These are phyloP conservation scores for Yasuhikotakia modesta DNA, from an alignment of 2,797 vertebrate genomes.

Conservation along the genomic window DNA sequence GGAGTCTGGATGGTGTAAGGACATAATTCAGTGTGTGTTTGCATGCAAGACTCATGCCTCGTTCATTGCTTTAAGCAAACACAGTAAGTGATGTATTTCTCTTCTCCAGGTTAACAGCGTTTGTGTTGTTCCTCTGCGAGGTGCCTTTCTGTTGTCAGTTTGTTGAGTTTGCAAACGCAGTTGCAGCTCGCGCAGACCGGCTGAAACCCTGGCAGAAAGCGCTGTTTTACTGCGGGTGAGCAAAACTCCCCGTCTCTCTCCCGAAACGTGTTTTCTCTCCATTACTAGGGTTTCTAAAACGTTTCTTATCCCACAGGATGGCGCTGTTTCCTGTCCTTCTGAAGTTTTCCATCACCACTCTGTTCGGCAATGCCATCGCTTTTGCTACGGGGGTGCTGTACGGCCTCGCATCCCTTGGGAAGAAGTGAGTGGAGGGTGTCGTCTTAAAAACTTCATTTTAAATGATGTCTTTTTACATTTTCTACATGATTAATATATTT, in stretches of 20 bases:
- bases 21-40: neutral
- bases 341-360: slow-evolving; percentile 88
- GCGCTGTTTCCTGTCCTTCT: slow-evolving; percentile 85
- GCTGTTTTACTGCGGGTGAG: slow-evolving; percentile 94
- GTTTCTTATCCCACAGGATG: slow-evolving; percentile 79
- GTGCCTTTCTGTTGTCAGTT: slow-evolving; percentile 98
- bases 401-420: slow-evolving; percentile 91
- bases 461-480: too few species aligned
- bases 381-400: slow-evolving; percentile 95
- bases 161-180: slow-evolving; percentile 88
- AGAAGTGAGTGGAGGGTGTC: slow-evolving; percentile 82
- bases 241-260: neutral
- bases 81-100: too few species aligned
- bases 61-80: too few species aligned
- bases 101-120: slow-evolving; percentile 87
- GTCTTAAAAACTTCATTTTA: neutral
- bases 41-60: too few species aligned
- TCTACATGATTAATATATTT: too few species aligned
- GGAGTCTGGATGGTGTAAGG: slow-evolving; percentile 99
- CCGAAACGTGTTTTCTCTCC: neutral
- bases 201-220: slow-evolving; percentile 95
- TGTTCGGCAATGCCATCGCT: slow-evolving; percentile 91
- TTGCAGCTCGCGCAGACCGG: slow-evolving; percentile 83
- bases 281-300: neutral
- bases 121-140: slow-evolving; percentile 91